Evolutionary conservation across 2,797 vertebrate genomes (phyloP).

Genomic region (Coccyzus lansbergi): DNA sequence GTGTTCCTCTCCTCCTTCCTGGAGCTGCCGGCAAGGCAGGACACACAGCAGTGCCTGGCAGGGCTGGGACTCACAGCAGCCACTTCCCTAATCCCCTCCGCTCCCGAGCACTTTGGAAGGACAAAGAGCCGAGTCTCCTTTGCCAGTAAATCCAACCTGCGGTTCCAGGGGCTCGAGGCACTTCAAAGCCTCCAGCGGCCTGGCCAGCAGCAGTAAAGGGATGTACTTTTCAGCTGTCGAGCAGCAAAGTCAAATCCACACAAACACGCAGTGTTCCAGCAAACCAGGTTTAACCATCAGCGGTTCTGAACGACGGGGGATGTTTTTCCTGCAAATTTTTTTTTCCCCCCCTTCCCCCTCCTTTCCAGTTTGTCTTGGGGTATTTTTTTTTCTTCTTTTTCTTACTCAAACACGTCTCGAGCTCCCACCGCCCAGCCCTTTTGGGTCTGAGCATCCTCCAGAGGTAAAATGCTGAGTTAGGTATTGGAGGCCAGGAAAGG

Average conservation of each 20-base stretch:
- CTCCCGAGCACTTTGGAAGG: background rate
- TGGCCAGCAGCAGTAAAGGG: background rate
- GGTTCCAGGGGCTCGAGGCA: constrained; percentile 32
- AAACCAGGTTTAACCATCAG: constrained; percentile 56
- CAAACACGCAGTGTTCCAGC: constrained; percentile 65
- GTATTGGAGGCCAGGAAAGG: background rate
- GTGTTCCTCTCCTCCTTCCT: background rate
- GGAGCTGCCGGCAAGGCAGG: background rate
- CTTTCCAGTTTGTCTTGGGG: background rate
- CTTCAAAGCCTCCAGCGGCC: constrained; percentile 48
- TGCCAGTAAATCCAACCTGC: constrained; percentile 34
- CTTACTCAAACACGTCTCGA: rapidly evolving
- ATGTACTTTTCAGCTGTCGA: constrained; percentile 4
- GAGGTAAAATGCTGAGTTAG: constrained; percentile 63
- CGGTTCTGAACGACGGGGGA: background rate
- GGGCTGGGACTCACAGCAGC: background rate
- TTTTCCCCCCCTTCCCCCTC: background rate
- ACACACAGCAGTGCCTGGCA: rapidly evolving
- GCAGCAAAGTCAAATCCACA: constrained; percentile 37
- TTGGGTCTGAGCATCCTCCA: constrained; percentile 16
- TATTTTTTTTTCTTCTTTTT: background rate
- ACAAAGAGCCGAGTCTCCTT: constrained; percentile 32
- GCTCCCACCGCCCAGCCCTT: background rate
- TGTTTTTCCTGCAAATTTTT: constrained; percentile 32
- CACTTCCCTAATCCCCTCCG: background rate